Evolutionary conservation across 2,888 invertebrate genomes (phyloP), one percentile per base, ranked within the genome.

Genomic region (Eupithecia tripunctaria): DNA sequence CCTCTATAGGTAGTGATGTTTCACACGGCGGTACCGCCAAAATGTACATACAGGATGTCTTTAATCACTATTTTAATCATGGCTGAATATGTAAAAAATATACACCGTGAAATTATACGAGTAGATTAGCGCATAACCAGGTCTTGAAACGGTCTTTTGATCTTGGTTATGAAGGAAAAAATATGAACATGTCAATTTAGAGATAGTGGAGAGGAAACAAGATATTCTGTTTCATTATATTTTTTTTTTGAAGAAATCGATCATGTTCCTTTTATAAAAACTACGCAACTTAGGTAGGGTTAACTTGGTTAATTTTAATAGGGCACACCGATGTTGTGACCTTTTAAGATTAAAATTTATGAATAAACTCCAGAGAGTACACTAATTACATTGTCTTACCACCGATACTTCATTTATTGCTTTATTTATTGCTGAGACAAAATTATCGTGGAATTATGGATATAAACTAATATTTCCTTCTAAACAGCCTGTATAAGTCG

Each of bases 11-110:
- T 88, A 88, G 89, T 88, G 83, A 84, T 84, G 85, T 81, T 90
- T 91, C 89, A 90, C 91, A 89, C 86, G 78, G 70, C 73, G 82
- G 73, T 80, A 82, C 86, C 84, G 85, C 84, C 79, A 87, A 89
- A 87, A 82, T 79, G 21, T 5, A 73, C 69, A 3, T 84, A 88
- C 84, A 90, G 87, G 84, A 14, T 86, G 89, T 38, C 5, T 64
- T n/a, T 4, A 1, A 60, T 29, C 14, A 15, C 12, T 15, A 5
- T 56, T 6, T 2, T 56, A 2, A 3, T 56, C 14, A 29, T 21
- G n/a, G 21, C 2, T 1, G n/a, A 43, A 43, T n/a, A 43, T n/a
- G 43, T 43, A 0, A n/a, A n/a, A n/a, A n/a, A n/a, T n/a, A n/a
- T n/a, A n/a, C n/a, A n/a, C n/a, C n/a, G n/a, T n/a, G n/a, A n/a